These are phyloP conservation scores for Epistrophe eligans DNA, from an alignment of 2,888 invertebrate genomes.

Conservation along the genomic window DNA sequence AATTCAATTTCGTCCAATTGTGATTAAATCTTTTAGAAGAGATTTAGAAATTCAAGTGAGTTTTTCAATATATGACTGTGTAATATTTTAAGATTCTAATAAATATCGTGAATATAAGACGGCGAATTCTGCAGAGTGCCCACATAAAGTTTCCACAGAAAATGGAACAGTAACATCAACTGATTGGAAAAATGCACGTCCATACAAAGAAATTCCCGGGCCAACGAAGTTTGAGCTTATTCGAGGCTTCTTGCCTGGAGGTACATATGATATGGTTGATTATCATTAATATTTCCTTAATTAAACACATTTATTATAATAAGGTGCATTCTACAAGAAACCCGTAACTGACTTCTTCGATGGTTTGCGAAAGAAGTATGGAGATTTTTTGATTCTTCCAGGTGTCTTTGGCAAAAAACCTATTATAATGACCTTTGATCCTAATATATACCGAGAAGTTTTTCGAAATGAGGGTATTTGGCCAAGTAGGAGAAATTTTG, in stretches of 20 bases:
- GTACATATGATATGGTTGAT: constrained; percentile 71
- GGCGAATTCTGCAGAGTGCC: constrained; percentile 19
- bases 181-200: constrained; percentile 82
- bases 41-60: constrained; percentile 34
- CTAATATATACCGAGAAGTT: constrained; percentile 84
- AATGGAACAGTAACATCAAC: constrained; percentile 16
- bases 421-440: constrained; percentile 83
- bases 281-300: background rate
- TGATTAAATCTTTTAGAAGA: background rate
- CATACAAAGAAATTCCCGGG: constrained; percentile 80
- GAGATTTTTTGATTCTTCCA: constrained; percentile 82
- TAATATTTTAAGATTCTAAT: background rate
- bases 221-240: constrained; percentile 78
- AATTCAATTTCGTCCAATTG: background rate
- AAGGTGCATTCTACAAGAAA: constrained; percentile 65
- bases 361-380: constrained; percentile 79
- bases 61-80: background rate
- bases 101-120: background rate
- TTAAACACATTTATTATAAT: background rate
- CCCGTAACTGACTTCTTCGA: constrained; percentile 32
- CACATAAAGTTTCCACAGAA: constrained; percentile 28
- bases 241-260: constrained; percentile 79
- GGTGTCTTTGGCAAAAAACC: constrained; percentile 79
- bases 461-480: constrained; percentile 76
- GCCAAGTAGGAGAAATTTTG: constrained; percentile 79